Evolutionary conservation across 2,888 invertebrate species (phyloP), one percentile per base, ranked within the genome.

Genomic region (Eristalis pertinax): DNA sequence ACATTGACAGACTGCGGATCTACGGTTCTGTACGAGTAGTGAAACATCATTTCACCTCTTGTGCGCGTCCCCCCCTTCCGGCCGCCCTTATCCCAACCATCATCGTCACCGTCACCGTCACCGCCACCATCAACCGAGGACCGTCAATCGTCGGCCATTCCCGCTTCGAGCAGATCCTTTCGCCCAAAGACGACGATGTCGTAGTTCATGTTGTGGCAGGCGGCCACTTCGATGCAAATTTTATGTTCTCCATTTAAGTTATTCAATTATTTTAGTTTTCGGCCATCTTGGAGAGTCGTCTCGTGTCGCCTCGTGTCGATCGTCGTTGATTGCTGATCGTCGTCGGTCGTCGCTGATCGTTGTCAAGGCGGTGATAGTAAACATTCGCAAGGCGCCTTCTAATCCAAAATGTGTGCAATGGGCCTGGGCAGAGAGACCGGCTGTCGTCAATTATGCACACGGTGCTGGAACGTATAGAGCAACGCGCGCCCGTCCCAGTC

Each of bases 231-330:
- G 84, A 87, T 87, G 84, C 84, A 84, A 87, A 80, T 84, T 87
- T 87, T 80, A 87, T 87, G 87, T 87, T 87, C 64, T 68, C 87
- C 87, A 84, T 87, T 87, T 76, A 80, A 87, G 84, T 80, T 87
- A 87, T 87, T 87, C 87, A 87, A 87, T 87, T 87, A 87, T 80
- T 76, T 87, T 67, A 78, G 84, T 84, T 87, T 87, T 87, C 87
- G 84, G 87, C 76, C 87, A 87, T 87, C 67, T 87, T 87, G 72
- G 29, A 50, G 50, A 78, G 69, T 56, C 38, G 62, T 50, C 50
- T 19, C 64, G 32, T 35, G 19, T 56, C 64, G 64, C 29, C 22
- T 19, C 19, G 4, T 50, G 50, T 50, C 50, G 50, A 50, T 50
- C 50, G 43, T 43, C 43, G 7, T 19, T 50, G 50, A 50, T 50